Evolutionary conservation across 2,797 vertebrate species (phyloP), one percentile per base, ranked within the genome.

Genomic region (Chanos chanos): DNA sequence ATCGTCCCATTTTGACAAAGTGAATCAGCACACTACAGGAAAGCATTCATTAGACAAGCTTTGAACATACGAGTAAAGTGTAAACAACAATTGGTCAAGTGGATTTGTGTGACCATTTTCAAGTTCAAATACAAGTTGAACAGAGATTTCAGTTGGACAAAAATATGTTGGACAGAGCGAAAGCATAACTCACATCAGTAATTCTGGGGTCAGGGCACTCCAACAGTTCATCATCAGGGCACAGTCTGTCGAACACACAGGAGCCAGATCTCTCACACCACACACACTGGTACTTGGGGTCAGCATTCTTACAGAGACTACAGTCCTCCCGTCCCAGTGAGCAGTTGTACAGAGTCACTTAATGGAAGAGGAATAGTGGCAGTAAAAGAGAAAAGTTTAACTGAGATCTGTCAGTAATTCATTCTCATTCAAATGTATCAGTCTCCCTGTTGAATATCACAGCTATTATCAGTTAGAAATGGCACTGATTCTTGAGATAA

Each of bases 291-390:
- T 97, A 98, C 54, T 82, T 79, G 0, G 54, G 64, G 41, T 85
- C 81, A 0, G 96, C 89, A 0, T 93, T 93, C 21, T 93, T 94
- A 69, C 96, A 99, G 36, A 99, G 83, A 66, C 95, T 98, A 72
- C 96, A 99, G 87, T 99, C 96, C 0, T 89, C 88, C 27, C 94
- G 89, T 66, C 93, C 95, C 2, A 92, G 78, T 5, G 93, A 94
- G 81, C 96, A 98, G 86, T 94, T 97, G 80, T 98, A 97, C 30
- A 99, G 85, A 6, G 92, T 97, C 72, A 99, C 96, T 98, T 72
- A 16, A 58, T 44, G 5, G 39, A 13, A 37, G 7, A 33, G 21
- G n/a, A 33, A n/a, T n/a, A n/a, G n/a, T n/a, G n/a, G n/a, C n/a
- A n/a, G n/a, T 15, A 16, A 1, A 4, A 44, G 30, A 10, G 22